Evolutionary conservation across 1,140 invertebrate genomes (phyloP), one percentile per base, ranked within the genome.

Genomic region (Cheumatopsyche charites): DNA sequence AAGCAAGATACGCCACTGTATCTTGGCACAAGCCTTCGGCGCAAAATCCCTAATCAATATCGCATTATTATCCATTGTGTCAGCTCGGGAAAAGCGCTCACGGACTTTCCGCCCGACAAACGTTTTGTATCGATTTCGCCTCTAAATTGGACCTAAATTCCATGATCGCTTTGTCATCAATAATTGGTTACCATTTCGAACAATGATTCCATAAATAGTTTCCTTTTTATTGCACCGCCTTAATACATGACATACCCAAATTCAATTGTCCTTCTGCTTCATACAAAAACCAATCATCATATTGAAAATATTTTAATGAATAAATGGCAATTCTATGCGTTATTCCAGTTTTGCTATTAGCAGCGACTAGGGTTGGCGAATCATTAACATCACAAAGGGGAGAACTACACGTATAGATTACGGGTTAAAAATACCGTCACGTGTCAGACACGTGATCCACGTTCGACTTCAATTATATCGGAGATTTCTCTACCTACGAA

Each of bases 31-130:
- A 42, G 36, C 19, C 42, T 66, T 13, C 9, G 47, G 52, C 68
- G 68, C 68, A 61, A 75, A 72, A 68, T 75, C 67, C 70, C 70
- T 66, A 71, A 55, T 67, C 73, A 67, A 72, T 67, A 72, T 12
- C 67, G 42, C 73, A 72, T 72, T 72, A 75, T 75, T 75, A 75
- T 72, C 73, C 61, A 72, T 75, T 72, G 73, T 72, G 66, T 42
- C 67, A 21, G 47, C 19, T 63, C 45, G 61, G 62, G 62, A 65
- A 58, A 70, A 70, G 69, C 43, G 73, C 49, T 63, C 73, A 72
- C 58, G 13, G 65, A 75, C 62, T 75, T 68, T 72, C 12, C 65
- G 63, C 42, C 52, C 71, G 52, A 58, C 65, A 45, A 62, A 67
- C 63, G 66, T 72, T 72, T 72, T 72, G 70, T 72, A 66, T 72